Evolutionary conservation across 2,888 invertebrate genomes (phyloP).

Genomic region (Tupiocoris notatus): DNA sequence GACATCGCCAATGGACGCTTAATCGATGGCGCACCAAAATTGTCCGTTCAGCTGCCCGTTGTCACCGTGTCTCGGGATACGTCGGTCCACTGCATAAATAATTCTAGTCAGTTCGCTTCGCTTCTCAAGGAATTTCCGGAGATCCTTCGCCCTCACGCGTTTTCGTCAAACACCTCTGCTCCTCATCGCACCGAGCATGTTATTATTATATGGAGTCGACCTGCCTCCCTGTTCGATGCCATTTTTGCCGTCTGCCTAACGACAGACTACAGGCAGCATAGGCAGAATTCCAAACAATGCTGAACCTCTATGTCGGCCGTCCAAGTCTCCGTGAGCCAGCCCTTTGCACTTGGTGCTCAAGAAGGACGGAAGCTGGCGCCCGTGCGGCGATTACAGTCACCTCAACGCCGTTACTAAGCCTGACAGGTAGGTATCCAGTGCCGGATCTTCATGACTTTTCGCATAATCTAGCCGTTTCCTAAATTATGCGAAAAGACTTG

Average conservation of each 20-base stretch:
- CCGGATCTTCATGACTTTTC: constrained; percentile 52
- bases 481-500: too few species aligned
- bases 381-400: constrained; percentile 53
- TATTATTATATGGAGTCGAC: constrained; percentile 51
- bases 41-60: neutral
- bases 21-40: constrained; percentile 29
- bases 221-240: constrained; percentile 51
- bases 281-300: constrained; percentile 51
- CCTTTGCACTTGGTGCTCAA: too few species aligned
- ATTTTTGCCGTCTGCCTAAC: too few species aligned
- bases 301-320: constrained; percentile 50
- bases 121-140: constrained; percentile 35
- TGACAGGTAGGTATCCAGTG: constrained; percentile 51
- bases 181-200: constrained; percentile 43
- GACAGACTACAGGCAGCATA: too few species aligned
- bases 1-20: constrained; percentile 31
- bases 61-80: neutral
- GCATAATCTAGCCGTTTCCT: too few species aligned
- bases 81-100: constrained; percentile 2
- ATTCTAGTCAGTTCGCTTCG: neutral
- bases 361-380: too few species aligned
- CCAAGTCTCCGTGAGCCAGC: too few species aligned
- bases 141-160: constrained; percentile 15
- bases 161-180: neutral
- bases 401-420: constrained; percentile 51